Conservation (phyloP, 2,113 vertebrate genomes). For the Macquaria ambigua region DNA sequence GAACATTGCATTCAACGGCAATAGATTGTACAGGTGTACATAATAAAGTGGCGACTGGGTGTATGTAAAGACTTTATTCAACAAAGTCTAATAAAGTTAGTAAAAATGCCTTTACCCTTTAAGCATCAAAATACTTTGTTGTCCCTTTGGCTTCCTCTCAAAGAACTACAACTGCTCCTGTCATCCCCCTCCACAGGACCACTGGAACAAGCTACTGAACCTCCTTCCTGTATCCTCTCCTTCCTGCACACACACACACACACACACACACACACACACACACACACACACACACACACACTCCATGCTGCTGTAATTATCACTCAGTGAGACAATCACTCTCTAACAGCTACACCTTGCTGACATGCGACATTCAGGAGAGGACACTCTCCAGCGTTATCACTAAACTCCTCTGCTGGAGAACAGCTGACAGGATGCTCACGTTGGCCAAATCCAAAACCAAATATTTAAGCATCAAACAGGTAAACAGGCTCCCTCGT, state of each 20-base stretch:
- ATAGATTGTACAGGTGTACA: not conserved
- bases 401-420: constrained; percentile 24
- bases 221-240: constrained; percentile 18
- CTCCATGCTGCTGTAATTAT: constrained; percentile 46
- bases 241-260: constrained; percentile 17
- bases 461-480: constrained; percentile 70
- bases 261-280: constrained; percentile 23
- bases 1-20: too few species aligned
- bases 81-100: not conserved
- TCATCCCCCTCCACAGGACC: constrained; percentile 3
- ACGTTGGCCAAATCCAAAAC: constrained; percentile 54
- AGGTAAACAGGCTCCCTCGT: constrained; percentile 46
- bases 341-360: constrained; percentile 40
- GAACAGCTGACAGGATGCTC: constrained; percentile 28
- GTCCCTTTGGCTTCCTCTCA: constrained; percentile 17
- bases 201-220: constrained; percentile 20
- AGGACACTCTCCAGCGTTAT: constrained; percentile 49
- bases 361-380: constrained; percentile 56
- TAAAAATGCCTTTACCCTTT: not conserved
- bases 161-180: not conserved
- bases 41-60: not conserved
- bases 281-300: constrained; percentile 23
- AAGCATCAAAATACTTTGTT: constrained; percentile 1
- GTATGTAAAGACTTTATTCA: not conserved
- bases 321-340: constrained; percentile 45